Base-by-base conservation (phyloP, 2,888 invertebrate species). In the Drosophila picticornis region DNA sequence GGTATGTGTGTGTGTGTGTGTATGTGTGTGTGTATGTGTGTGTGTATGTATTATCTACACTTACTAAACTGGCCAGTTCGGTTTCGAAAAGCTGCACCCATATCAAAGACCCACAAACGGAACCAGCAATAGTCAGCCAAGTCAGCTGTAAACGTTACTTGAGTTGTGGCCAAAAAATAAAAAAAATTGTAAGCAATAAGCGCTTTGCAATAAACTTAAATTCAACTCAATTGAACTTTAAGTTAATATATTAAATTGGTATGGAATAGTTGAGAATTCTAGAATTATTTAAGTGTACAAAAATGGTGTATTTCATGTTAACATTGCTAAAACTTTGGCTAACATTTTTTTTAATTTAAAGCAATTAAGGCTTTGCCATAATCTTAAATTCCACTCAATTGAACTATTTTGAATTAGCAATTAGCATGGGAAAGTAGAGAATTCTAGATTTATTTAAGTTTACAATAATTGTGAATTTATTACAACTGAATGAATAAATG, bases 51-150 rank as follows among this genome's bases (percentile, higher is more conserved):
- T 34, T 22, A 46, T 53, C 22, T 36, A 38, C 67, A 68, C 56
- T 59, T 36, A 60, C 31, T 72, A 62, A 77, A 76, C 77, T 59
- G 77, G 65, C 57, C 74, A 64, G 64, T 62, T 70, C 56, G 31
- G 66, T 61, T 67, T 67, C 27, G 16, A 38, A 52, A 56, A 58
- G 84, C 86, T 87, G 86, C 90, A 87, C 86, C 86, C 86, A 90
- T 74, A 77, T 68, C 67, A 66, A 65, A 71, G 70, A 57, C 46
- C 27, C 63, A 59, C 68, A 83, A 86, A 81, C 78, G 70, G 55
- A 79, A 68, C 67, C 76, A 53, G 60, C 63, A 55, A 52, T 56
- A 66, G 46, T 46, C 46, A 46, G 46, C 25, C 46, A 83, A 69
- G 60, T 55, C 75, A 75, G 60, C 70, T 75, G 76, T 63, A 75